Evolutionary conservation across 2,888 invertebrate genomes (phyloP).

Genomic region (Eulithis prunata): DNA sequence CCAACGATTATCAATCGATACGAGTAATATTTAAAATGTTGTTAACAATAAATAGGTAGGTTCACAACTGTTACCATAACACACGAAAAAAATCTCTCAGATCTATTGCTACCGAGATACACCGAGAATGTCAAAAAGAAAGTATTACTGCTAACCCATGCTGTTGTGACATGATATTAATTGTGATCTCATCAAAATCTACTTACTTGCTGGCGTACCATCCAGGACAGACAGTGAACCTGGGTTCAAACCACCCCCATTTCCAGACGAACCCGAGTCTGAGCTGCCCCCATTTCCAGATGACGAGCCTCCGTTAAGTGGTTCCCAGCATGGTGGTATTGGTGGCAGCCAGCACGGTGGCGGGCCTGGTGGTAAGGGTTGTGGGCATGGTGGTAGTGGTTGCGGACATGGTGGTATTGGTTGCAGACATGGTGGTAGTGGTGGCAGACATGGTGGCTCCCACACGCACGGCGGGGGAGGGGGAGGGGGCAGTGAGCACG

Average conservation of each 20-base stretch:
- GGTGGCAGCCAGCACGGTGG: conserved; percentile 25
- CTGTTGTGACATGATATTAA: too few relatives aligned
- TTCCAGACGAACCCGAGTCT: not conserved
- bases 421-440: conserved; percentile 19
- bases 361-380: conserved; percentile 42
- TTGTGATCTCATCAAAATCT: too few relatives aligned
- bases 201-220: conserved; percentile 50
- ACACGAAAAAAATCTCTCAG: too few relatives aligned
- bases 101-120: too few relatives aligned
- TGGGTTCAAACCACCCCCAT: not conserved
- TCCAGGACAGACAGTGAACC: not conserved
- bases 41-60: too few relatives aligned
- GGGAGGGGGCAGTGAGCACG: conserved; percentile 10
- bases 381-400: not conserved
- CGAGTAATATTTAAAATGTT: too few relatives aligned
- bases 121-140: too few relatives aligned
- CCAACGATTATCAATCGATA: not conserved
- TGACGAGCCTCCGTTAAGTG: too few relatives aligned
- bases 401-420: conserved; percentile 22
- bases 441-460: conserved; percentile 17
- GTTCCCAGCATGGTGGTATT: conserved; percentile 29
- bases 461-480: conserved; percentile 23
- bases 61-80: too few relatives aligned
- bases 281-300: too few relatives aligned
- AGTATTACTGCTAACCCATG: too few relatives aligned